These are phyloP conservation scores for Kryptolebias ocellatus DNA, from an alignment of 2,797 vertebrate species.

Conservation along the genomic window DNA sequence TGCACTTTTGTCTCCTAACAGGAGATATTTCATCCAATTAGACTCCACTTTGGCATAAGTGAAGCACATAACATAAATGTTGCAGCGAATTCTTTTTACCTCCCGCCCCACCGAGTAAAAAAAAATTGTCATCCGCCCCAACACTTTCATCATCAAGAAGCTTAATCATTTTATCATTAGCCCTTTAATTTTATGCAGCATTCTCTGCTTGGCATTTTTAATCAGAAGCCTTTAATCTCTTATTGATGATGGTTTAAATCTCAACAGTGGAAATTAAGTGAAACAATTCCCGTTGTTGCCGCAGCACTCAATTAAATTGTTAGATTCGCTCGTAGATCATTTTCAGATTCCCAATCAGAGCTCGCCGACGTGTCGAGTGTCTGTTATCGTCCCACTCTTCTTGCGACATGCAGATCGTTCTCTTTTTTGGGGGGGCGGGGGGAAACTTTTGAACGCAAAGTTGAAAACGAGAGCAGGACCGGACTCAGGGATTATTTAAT, in stretches of 20 bases:
- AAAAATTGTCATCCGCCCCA: conserved; percentile 57
- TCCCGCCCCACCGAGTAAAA: conserved; percentile 31
- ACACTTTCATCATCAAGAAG: conserved; percentile 65
- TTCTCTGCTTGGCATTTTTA: conserved; percentile 65
- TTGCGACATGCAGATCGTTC: conserved; percentile 11
- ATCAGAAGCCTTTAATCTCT: conserved; percentile 69
- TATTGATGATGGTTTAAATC: conserved; percentile 71
- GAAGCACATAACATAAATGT: conserved; percentile 60
- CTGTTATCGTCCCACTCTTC: conserved; percentile 37
- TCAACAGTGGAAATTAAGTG: conserved; percentile 68
- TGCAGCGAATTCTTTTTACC: conserved; percentile 36
- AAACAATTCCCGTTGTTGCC: conserved; percentile 57
- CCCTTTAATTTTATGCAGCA: conserved; percentile 67
- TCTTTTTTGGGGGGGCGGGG: no score
- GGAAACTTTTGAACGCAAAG: background rate
- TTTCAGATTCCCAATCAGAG: conserved; percentile 31
- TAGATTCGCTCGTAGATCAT: conserved; percentile 56
- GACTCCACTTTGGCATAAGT: conserved; percentile 49
- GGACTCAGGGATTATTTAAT: conserved; percentile 60
- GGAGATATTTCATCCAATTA: conserved; percentile 55
- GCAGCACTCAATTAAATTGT: conserved; percentile 52
- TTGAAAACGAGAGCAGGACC: conserved; percentile 5
- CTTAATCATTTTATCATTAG: conserved; percentile 76
- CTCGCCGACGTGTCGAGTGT: conserved; percentile 2
- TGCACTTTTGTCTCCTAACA: conserved; percentile 13